Evolutionary conservation across 2,797 vertebrate species (phyloP).

Genomic region (Phataginus tricuspis): DNA sequence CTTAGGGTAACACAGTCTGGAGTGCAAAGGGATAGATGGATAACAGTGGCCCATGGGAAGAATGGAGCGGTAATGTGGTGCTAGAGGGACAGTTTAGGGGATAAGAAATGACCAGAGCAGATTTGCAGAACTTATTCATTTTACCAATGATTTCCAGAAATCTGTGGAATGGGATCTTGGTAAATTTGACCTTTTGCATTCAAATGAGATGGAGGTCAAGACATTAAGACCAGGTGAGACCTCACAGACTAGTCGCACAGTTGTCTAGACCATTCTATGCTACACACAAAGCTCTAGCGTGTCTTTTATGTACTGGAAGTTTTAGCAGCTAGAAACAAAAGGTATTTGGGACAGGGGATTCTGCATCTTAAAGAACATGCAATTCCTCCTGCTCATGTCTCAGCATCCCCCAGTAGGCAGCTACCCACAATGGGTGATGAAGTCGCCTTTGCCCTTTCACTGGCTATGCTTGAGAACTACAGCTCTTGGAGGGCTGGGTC

Average conservation of each 20-base stretch:
- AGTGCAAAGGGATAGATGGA: neutral
- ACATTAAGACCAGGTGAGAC: neutral
- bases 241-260: neutral
- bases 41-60: neutral
- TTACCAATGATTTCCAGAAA: constrained; percentile 17
- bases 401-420: neutral
- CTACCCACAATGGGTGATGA: neutral
- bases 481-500: neutral
- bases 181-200: neutral
- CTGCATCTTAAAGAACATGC: neutral
- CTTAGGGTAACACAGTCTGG: neutral
- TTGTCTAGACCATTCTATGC: neutral
- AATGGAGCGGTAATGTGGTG: neutral
- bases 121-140: neutral
- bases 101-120: neutral
- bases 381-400: neutral
- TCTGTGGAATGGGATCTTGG: neutral
- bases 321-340: constrained; percentile 37
- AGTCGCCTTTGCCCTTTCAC: neutral
- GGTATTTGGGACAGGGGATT: neutral
- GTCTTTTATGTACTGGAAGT: neutral
- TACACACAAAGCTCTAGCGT: neutral
- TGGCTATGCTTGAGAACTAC: neutral
- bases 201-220: neutral
- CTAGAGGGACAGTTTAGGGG: neutral